Evolutionary conservation across 2,797 vertebrate genomes (phyloP).

Genomic region (Mycteria americana): DNA sequence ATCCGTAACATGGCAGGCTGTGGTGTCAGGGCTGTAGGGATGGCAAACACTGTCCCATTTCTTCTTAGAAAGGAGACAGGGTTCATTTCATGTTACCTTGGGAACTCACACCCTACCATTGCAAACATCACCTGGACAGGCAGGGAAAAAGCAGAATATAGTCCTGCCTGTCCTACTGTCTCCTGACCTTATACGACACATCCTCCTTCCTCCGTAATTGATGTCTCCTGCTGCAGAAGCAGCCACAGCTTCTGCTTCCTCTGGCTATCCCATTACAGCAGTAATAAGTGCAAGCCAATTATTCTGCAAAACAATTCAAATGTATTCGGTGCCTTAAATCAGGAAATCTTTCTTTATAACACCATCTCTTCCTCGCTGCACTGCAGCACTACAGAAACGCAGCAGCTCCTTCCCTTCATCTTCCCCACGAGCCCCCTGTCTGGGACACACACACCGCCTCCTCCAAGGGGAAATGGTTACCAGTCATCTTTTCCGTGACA

Average conservation of each 20-base stretch:
- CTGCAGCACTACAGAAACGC: background rate
- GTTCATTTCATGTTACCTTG: background rate
- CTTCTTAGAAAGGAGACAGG: background rate
- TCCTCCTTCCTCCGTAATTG: constrained; percentile 15
- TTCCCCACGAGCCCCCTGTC: background rate
- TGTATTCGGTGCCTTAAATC: background rate
- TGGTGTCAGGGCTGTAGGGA: background rate
- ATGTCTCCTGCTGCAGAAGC: background rate
- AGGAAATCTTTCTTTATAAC: background rate
- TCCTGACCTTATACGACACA: background rate
- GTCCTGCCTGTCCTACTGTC: background rate
- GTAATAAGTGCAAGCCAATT: background rate
- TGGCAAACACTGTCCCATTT: background rate
- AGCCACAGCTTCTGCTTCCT: background rate
- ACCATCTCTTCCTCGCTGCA: background rate
- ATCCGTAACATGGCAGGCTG: background rate
- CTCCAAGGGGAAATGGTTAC: background rate
- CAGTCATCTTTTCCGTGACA: background rate
- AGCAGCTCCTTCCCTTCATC: background rate
- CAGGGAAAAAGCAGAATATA: background rate
- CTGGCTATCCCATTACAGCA: background rate
- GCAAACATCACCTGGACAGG: background rate
- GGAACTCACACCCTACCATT: background rate
- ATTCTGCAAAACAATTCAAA: background rate
- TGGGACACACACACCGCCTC: background rate